These are phyloP conservation scores for Anhinga rufa DNA, from an alignment of 2,113 vertebrate genomes.

Conservation along the genomic window DNA sequence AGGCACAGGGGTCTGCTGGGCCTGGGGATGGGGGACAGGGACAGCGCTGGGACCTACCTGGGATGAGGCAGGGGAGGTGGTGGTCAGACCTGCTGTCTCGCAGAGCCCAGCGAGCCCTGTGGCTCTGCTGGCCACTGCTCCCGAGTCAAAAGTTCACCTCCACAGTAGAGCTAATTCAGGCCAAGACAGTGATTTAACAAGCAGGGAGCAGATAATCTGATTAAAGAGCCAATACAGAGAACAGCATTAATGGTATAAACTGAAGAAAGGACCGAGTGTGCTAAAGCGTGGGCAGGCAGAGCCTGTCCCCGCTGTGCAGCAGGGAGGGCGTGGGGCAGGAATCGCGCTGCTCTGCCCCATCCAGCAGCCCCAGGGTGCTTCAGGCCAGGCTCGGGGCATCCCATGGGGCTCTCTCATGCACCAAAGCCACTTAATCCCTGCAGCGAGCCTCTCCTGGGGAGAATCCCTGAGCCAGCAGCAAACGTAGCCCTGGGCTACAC, in stretches of 20 bases:
- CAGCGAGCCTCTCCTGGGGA: background rate
- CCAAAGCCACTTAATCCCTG: background rate
- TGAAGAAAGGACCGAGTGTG: background rate
- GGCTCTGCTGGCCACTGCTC: background rate
- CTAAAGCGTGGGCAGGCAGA: background rate
- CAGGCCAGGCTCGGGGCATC: background rate
- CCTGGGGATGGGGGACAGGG: background rate
- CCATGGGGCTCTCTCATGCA: background rate
- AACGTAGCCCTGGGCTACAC: background rate
- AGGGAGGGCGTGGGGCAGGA: background rate
- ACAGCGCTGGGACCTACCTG: background rate
- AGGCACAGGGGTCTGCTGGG: background rate
- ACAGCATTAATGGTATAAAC: constrained; percentile 9
- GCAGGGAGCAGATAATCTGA: constrained; percentile 38
- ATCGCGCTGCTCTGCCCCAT: background rate
- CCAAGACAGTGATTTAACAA: constrained; percentile 33
- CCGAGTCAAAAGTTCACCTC: constrained; percentile 25
- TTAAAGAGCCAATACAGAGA: constrained; percentile 29
- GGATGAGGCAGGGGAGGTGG: accelerated
- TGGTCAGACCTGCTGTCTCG: background rate
- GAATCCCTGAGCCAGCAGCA: background rate
- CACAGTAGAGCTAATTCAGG: constrained; percentile 51
- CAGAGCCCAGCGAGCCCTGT: background rate
- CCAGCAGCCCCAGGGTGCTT: background rate
- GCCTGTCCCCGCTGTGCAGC: background rate